Percentiles rank a stretch among this genome's conserved stretches.
Conservation (phyloP, 2,888 invertebrate species). For the Peribatodes rhomboidaria region DNA sequence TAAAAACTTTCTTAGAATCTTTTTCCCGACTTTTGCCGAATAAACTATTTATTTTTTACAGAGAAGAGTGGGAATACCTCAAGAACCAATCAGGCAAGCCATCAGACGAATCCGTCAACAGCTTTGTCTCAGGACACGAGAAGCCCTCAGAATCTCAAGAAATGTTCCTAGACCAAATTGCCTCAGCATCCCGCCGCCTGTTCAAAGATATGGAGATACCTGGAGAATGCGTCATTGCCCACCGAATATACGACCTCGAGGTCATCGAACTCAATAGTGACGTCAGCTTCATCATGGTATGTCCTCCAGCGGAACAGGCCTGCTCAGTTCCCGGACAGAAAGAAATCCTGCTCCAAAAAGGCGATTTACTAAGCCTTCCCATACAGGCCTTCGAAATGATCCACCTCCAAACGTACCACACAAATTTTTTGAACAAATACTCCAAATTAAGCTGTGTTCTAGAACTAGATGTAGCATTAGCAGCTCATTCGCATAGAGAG, state of each 20-base stretch:
- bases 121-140: constrained; percentile 69
- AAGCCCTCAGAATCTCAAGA: constrained; percentile 92
- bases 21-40: background rate
- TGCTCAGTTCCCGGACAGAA: constrained; percentile 96
- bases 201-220: constrained; percentile 94
- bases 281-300: constrained; percentile 96
- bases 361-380: constrained; percentile 95
- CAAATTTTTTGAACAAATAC: constrained; percentile 95
- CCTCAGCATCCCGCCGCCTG: constrained; percentile 90
- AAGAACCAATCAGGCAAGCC: constrained; percentile 85
- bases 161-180: constrained; percentile 92
- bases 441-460: constrained; percentile 96
- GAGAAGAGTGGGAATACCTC: constrained; percentile 98
- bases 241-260: constrained; percentile 96
- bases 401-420: constrained; percentile 97
- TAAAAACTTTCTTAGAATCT: background rate
- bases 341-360: constrained; percentile 93
- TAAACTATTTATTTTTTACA: constrained; percentile 71
- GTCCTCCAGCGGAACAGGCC: constrained; percentile 96
- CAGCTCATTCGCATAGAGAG: constrained; percentile 97
- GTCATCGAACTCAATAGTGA: constrained; percentile 96
- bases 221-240: constrained; percentile 89
- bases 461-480: constrained; percentile 96
- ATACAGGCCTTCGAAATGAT: constrained; percentile 98
- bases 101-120: constrained; percentile 72